These are phyloP conservation scores for Argentina silus DNA, from an alignment of 2,797 vertebrate species.

Conservation along the genomic window DNA sequence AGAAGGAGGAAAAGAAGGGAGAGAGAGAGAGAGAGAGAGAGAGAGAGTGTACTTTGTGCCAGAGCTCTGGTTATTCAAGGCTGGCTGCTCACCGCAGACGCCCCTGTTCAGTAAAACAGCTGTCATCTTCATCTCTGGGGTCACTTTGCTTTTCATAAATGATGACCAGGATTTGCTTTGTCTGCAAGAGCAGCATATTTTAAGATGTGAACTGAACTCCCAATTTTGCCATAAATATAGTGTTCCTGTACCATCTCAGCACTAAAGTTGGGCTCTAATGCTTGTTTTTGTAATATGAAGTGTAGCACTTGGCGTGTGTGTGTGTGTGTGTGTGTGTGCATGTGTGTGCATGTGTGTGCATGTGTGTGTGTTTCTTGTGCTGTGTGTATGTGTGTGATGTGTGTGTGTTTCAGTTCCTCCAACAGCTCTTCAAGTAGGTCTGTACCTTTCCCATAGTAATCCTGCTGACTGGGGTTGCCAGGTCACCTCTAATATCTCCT, in stretches of 20 bases:
- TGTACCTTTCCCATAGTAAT: conserved; percentile 50
- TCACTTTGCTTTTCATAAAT: conserved; percentile 56
- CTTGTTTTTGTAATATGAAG: not conserved
- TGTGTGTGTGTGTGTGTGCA: not conserved
- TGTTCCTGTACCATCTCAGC: not conserved
- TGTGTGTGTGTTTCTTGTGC: conserved; percentile 37
- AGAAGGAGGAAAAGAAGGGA: not conserved
- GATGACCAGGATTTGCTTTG: conserved; percentile 55
- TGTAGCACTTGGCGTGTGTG: not conserved
- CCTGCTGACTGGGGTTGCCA: conserved; percentile 67
- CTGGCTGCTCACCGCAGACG: conserved; percentile 54
- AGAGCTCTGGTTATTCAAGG: conserved; percentile 55
- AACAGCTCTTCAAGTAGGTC: conserved; percentile 33
- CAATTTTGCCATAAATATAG: conserved; percentile 6
- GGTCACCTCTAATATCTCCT: conserved; percentile 67
- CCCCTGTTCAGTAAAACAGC: conserved; percentile 60
- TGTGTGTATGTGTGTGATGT: conserved; percentile 43
- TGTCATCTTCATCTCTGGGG: conserved; percentile 62
- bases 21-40: not conserved
- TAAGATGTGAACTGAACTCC: conserved; percentile 25
- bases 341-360: conserved; percentile 37
- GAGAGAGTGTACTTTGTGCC: conserved; percentile 14
- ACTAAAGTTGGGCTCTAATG: not conserved
- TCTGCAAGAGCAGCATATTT: conserved; percentile 35
- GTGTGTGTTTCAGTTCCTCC: conserved; percentile 20